Evolutionary conservation across 1,140 invertebrate genomes (phyloP).

Genomic region (Delia radicum): DNA sequence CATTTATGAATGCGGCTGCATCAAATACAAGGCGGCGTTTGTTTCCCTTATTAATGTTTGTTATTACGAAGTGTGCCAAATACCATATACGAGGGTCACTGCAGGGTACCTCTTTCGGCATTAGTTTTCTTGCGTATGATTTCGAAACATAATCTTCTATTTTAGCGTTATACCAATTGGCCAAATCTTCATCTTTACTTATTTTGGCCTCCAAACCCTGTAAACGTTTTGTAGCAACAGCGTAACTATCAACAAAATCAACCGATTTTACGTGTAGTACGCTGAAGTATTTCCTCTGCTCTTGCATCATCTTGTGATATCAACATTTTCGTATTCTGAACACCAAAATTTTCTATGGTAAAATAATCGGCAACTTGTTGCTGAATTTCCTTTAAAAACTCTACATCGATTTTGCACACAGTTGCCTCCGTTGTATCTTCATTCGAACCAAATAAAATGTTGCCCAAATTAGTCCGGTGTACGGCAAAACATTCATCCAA

Average conservation of each 20-base stretch:
- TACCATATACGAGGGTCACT: neutral
- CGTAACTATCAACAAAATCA: neutral
- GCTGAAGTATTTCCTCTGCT: conserved; percentile 5
- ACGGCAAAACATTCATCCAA: conserved; percentile 8
- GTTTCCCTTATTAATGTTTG: conserved; percentile 2
- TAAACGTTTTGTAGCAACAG: neutral
- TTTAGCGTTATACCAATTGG: neutral
- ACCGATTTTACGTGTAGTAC: neutral
- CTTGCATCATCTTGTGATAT: neutral
- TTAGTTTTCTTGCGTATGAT: neutral
- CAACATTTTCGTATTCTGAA: neutral
- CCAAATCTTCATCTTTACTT: neutral
- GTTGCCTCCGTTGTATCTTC: neutral
- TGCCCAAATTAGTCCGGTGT: neutral
- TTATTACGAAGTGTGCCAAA: neutral
- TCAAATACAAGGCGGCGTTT: conserved; percentile 6
- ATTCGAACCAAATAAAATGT: conserved; percentile 15
- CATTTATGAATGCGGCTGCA: neutral
- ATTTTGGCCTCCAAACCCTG: conserved; percentile 3
- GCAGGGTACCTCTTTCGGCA: neutral
- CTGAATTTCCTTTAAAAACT: neutral
- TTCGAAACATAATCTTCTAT: conserved; percentile 1
- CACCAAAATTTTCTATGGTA: neutral
- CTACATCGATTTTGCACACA: neutral
- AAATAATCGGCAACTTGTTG: conserved; percentile 10